Percentiles rank a stretch among this genome's conserved stretches.
Evolutionary conservation across 2,113 vertebrate species (phyloP).

Genomic region (Planiliza haematocheilus): DNA sequence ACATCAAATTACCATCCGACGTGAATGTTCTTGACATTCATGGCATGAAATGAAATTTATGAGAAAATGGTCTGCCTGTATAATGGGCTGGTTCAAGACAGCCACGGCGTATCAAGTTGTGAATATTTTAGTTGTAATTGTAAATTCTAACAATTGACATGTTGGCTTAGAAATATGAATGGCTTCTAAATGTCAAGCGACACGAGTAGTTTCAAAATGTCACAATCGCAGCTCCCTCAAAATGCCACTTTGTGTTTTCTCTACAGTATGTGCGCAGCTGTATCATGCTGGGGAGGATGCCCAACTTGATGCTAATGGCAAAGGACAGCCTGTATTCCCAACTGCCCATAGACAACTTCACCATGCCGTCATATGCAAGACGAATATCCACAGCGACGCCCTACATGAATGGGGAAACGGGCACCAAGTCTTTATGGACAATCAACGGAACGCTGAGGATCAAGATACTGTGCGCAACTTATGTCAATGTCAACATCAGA

Average conservation of each 20-base stretch:
- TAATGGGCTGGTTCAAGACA: conserved; percentile 25
- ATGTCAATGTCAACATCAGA: conserved; percentile 98
- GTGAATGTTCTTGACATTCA: conserved; percentile 35
- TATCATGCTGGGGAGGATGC: conserved; percentile 98
- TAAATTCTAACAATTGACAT: conserved; percentile 17
- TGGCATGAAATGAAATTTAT: conserved; percentile 34
- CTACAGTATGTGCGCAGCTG: conserved; percentile 96
- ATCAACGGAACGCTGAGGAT: conserved; percentile 93
- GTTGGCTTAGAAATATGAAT: conserved; percentile 8
- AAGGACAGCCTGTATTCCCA: conserved; percentile 98
- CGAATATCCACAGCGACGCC: conserved; percentile 98
- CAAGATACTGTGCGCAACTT: conserved; percentile 96
- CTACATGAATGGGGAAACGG: conserved; percentile 98
- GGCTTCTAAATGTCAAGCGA: conserved; percentile 36
- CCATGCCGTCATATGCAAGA: conserved; percentile 96
- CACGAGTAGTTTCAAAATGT: conserved; percentile 22
- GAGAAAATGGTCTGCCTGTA: conserved; percentile 19
- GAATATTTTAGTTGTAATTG: background rate
- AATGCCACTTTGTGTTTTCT: conserved; percentile 43
- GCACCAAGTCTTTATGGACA: conserved; percentile 93
- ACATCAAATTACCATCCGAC: conserved; percentile 49
- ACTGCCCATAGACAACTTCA: conserved; percentile 93
- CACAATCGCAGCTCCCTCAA: conserved; percentile 10
- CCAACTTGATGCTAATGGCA: conserved; percentile 98
- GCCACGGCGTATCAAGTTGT: background rate